A percentile compares a stretch with the other conserved stretches of the same genome.
Evolutionary conservation across 2,797 vertebrate species (phyloP).

Genomic region (Karalla daura): DNA sequence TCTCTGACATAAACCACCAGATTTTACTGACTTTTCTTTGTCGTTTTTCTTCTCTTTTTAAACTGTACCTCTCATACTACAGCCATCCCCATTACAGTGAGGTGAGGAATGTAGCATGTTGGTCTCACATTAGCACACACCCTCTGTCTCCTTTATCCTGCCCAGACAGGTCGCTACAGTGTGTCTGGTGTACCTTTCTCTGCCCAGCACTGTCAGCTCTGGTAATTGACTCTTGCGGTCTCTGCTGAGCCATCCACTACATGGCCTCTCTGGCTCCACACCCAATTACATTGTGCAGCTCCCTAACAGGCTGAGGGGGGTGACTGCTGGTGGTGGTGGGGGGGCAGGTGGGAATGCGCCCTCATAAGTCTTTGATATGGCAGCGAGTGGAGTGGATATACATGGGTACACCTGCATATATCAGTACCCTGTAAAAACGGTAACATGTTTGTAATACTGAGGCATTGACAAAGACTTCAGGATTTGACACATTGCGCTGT

Average conservation of each 20-base stretch:
- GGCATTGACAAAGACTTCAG: slow-evolving; percentile 17
- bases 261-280: slow-evolving; percentile 68
- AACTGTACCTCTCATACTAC: slow-evolving; percentile 10
- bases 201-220: slow-evolving; percentile 68
- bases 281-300: slow-evolving; percentile 73
- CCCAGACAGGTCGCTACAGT: slow-evolving; percentile 57
- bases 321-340: slow-evolving; percentile 39
- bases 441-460: slow-evolving; percentile 41
- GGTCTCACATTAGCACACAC: slow-evolving; percentile 54
- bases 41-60: neutral
- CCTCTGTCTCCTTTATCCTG: slow-evolving; percentile 56
- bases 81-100: slow-evolving; percentile 32
- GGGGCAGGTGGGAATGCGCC: neutral
- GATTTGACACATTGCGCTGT: slow-evolving; percentile 30
- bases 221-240: slow-evolving; percentile 78
- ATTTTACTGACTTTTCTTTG: neutral
- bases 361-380: slow-evolving; percentile 71
- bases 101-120: slow-evolving; percentile 52
- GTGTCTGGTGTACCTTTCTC: slow-evolving; percentile 70
- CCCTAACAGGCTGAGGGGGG: slow-evolving; percentile 55
- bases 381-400: slow-evolving; percentile 32
- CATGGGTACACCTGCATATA: slow-evolving; percentile 18
- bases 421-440: slow-evolving; percentile 32
- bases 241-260: slow-evolving; percentile 70
- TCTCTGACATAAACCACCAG: neutral